Evolutionary conservation across 2,113 vertebrate species (phyloP).

Genomic region (Lamprotornis superbus): DNA sequence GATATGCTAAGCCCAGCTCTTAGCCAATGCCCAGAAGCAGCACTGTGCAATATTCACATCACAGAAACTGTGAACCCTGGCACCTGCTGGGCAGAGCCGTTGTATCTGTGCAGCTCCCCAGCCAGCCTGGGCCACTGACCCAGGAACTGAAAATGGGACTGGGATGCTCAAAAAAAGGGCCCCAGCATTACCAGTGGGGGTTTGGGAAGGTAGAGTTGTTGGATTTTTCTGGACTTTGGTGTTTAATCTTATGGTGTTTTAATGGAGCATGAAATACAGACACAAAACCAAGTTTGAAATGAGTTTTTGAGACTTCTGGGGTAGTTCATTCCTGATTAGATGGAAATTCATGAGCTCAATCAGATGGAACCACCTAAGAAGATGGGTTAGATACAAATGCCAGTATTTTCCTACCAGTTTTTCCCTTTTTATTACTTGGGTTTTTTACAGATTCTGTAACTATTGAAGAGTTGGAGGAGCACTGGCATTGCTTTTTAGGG

Average conservation of each 20-base stretch:
- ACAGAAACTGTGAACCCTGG: not conserved
- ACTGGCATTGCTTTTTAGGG: not conserved
- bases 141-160: not conserved
- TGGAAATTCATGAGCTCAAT: not conserved
- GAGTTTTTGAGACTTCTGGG: not conserved
- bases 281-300: not conserved
- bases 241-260: not conserved
- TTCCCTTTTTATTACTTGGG: accelerated
- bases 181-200: not conserved
- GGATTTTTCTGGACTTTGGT: not conserved
- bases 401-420: not conserved
- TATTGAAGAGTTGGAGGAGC: not conserved
- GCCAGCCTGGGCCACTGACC: not conserved
- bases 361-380: not conserved
- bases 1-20: not conserved
- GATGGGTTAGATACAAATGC: not conserved
- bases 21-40: not conserved
- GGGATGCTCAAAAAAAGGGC: not conserved
- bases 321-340: not conserved
- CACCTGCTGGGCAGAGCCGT: not conserved
- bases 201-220: not conserved
- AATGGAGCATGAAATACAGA: not conserved
- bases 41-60: not conserved
- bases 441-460: not conserved
- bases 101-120: not conserved